These are phyloP conservation scores for Adoxophyes honmai DNA, from an alignment of 1,140 invertebrate species.

Conservation along the genomic window DNA sequence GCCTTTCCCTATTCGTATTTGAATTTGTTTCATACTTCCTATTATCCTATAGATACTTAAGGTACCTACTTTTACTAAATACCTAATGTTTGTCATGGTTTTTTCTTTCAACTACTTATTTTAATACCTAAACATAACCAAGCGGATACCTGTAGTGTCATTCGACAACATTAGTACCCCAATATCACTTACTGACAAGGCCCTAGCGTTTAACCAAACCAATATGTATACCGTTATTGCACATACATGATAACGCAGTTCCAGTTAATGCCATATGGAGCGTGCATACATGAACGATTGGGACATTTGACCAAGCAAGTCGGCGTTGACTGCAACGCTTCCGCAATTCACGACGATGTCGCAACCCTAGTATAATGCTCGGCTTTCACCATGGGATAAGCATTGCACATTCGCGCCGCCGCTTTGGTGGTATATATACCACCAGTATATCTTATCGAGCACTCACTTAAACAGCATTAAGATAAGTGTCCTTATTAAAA, in stretches of 20 bases:
- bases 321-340: neutral
- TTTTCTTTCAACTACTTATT: too few species aligned
- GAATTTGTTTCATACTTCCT: too few species aligned
- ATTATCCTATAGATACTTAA: too few species aligned
- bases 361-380: conserved; percentile 1
- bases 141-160: too few species aligned
- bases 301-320: conserved; percentile 6
- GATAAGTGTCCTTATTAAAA: conserved; percentile 11
- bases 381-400: conserved; percentile 2
- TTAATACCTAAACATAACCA: too few species aligned
- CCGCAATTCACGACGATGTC: conserved; percentile 8
- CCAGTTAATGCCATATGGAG: conserved; percentile 10
- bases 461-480: conserved; percentile 3
- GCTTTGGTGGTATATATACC: neutral
- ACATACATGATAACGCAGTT: conserved; percentile 9
- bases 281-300: neutral
- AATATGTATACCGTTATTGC: neutral
- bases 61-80: too few species aligned
- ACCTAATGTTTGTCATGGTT: too few species aligned
- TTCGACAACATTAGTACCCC: too few species aligned
- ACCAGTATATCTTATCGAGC: conserved; percentile 3
- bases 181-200: too few species aligned
- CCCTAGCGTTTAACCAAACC: too few species aligned
- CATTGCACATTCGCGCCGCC: neutral
- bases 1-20: too few species aligned